Base-by-base conservation (phyloP, 2,113 vertebrate genomes). In the Hoplias malabaricus region DNA sequence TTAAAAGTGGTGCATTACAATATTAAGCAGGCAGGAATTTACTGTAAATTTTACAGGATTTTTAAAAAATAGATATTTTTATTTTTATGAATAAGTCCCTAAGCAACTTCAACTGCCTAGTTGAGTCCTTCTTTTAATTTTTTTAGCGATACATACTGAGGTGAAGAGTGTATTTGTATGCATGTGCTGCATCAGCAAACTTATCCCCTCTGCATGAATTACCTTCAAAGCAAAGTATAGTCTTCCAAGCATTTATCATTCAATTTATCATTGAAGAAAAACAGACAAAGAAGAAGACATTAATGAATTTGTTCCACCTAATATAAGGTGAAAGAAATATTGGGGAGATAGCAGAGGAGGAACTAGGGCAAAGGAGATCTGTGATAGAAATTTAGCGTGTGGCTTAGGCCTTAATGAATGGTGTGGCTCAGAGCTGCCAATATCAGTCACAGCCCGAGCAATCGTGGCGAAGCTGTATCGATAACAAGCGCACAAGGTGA, bases 401-500 rank as follows among this genome's bases (percentile, higher is more conserved):
- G 2, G 16, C 14, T n/a, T 63, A 4, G 59, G 34, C 59, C 33
- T 63, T 63, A 63, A 63, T 63, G 59, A 63, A 63, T 34, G 16
- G 16, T 34, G 9, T 16, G 57, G 11, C 57, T n/a, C 4, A 19
- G 33, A 8, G 59, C 57, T 31, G 31, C 14, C 34, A 23, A 16
- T n/a, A 36, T 4, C 8, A 8, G 59, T 36, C 31, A 23, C 59
- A 34, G 59, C 59, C 59, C 31, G 12, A 16, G 31, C 33, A 21
- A 63, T 62, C 16, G 16, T 62, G 16, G 16, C 59, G 5, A 10
- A 19, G 59, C 59, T 3, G 31, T 36, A 36, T 63, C n/a, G 33
- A 63, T 63, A 36, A 63, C 59, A 34, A 63, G 59, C 31, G 10
- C 59, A 63, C 59, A 31, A 63, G 19, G 59, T 34, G 21, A 63